phyloP scores from a whole-genome alignment of 2,888 invertebrate genomes.

The Strigamia transsilvanica region DNA sequence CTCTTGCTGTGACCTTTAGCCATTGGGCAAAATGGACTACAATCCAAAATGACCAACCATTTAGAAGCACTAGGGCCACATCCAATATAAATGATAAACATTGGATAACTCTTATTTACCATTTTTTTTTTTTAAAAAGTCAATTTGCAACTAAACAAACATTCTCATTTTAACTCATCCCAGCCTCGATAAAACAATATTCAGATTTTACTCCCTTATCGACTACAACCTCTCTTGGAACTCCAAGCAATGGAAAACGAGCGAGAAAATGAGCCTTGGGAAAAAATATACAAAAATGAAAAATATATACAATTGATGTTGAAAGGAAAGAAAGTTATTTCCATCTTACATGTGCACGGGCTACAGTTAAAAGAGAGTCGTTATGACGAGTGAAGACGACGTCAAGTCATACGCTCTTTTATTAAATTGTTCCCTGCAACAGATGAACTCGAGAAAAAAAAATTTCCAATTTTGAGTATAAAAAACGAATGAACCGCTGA shows the following conservation, averaged over 20 bases:
- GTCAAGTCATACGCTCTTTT: not conserved
- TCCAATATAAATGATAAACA: too few species aligned
- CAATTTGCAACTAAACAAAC: conserved; percentile 12
- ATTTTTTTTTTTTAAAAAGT: not conserved
- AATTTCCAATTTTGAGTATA: not conserved
- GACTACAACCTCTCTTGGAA: not conserved
- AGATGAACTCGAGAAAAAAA: conserved; percentile 21
- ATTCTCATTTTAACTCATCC: not conserved
- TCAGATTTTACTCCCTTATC: conserved; percentile 12
- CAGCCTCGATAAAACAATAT: not conserved
- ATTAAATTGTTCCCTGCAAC: conserved; percentile 12
- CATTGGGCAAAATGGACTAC: too few species aligned
- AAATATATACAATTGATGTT: conserved; percentile 9
- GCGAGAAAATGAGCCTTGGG: not conserved
- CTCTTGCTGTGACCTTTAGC: too few species aligned
- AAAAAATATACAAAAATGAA: not conserved
- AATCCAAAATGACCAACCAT: too few species aligned
- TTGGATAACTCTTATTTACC: not conserved
- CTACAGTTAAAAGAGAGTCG: conserved; percentile 6
- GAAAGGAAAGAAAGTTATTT: conserved; percentile 4
- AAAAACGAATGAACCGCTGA: conserved; percentile 5
- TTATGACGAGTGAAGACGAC: conserved; percentile 13
- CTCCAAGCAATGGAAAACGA: conserved; percentile 4
- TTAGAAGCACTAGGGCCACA: too few species aligned
- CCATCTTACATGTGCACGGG: not conserved